These are phyloP conservation scores for rat (Rattus norvegicus) DNA, from an alignment of 2,113 vertebrate species.

Conservation along the genomic window GRCr8 NC_086033.1:15444001-15444500, in stretches of 20 bases:
- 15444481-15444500: background rate
- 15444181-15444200: background rate
- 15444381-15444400: background rate
- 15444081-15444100: background rate
- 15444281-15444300: accelerated
- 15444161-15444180: background rate
- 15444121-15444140: background rate
- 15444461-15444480: background rate
- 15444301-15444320: no score
- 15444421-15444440: background rate
- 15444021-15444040: accelerated
- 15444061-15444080: background rate
- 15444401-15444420: background rate
- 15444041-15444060: no score
- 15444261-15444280: no score
- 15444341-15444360: background rate
- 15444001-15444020: background rate
- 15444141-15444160: background rate
- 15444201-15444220: background rate
- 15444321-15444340: background rate
- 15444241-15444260: background rate
- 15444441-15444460: background rate
- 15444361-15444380: background rate
- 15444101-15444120: accelerated
- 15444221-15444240: accelerated